Conservation (phyloP, 2,113 vertebrate species). For the Plotosus lineatus region DNA sequence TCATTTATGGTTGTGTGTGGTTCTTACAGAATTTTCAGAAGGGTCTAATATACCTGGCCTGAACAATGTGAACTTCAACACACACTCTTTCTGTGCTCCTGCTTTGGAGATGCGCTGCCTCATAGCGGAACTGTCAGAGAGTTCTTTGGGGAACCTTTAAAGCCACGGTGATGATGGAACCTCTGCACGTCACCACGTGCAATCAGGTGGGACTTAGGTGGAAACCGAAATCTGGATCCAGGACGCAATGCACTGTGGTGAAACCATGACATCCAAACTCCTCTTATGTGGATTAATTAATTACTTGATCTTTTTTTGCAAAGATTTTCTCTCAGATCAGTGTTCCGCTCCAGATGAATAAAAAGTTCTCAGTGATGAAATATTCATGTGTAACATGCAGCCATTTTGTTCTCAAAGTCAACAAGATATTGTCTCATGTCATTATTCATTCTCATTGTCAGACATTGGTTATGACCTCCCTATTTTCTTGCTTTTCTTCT, state of each 20-base stretch:
- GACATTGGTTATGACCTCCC: constrained; percentile 70
- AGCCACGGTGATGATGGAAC: no score
- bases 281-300: no score
- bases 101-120: background rate
- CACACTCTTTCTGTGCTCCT: background rate
- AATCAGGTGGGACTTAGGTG: no score
- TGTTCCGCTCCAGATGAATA: background rate
- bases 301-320: background rate
- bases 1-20: no score
- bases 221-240: no score
- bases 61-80: background rate
- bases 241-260: no score
- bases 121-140: background rate
- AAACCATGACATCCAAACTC: no score
- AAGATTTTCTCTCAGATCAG: background rate
- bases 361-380: constrained; percentile 6
- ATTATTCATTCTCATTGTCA: constrained; percentile 73
- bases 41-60: background rate
- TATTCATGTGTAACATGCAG: constrained; percentile 1
- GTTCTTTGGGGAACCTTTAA: background rate
- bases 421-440: constrained; percentile 63
- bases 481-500: constrained; percentile 59
- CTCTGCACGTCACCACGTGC: no score
- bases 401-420: constrained; percentile 53
- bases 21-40: background rate